phyloP scores from a whole-genome alignment of 2,888 invertebrate genomes.

The Craniophora ligustri region DNA sequence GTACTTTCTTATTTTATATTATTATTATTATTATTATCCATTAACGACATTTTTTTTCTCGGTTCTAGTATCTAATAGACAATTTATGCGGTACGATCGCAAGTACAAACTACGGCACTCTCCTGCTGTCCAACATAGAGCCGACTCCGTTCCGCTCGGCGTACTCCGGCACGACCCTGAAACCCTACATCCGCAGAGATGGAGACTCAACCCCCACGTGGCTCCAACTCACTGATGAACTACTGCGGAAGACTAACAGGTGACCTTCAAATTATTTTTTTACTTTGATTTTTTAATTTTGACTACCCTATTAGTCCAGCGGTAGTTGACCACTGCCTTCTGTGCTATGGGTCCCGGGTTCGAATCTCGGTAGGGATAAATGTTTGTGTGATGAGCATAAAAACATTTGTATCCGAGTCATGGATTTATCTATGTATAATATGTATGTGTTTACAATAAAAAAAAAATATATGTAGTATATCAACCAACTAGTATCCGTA shows the following conservation, averaged over 20 bases:
- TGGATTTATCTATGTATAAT: no score
- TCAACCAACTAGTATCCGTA: no score
- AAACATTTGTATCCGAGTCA: no score
- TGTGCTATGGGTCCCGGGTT: no score
- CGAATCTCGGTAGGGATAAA: no score
- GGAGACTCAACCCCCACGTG: constrained; percentile 90
- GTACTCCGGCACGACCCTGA: constrained; percentile 91
- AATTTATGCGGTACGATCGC: constrained; percentile 78
- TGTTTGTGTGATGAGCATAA: no score
- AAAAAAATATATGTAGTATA: no score
- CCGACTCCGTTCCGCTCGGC: constrained; percentile 90
- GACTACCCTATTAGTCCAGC: no score
- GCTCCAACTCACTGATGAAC: constrained; percentile 91
- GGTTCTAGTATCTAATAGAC: constrained; percentile 75
- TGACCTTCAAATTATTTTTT: not conserved
- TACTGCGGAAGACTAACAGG: constrained; percentile 87
- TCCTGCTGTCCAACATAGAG: constrained; percentile 86
- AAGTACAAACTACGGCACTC: constrained; percentile 74
- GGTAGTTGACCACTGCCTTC: no score
- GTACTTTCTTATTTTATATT: no score
- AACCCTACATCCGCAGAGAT: constrained; percentile 95
- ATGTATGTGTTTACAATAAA: no score
- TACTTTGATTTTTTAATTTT: not conserved
- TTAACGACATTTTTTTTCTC: not conserved
- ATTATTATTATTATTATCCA: no score